Evolutionary conservation across 2,888 invertebrate genomes (phyloP).

Genomic region (Sphaerolaimus hirsutus): DNA sequence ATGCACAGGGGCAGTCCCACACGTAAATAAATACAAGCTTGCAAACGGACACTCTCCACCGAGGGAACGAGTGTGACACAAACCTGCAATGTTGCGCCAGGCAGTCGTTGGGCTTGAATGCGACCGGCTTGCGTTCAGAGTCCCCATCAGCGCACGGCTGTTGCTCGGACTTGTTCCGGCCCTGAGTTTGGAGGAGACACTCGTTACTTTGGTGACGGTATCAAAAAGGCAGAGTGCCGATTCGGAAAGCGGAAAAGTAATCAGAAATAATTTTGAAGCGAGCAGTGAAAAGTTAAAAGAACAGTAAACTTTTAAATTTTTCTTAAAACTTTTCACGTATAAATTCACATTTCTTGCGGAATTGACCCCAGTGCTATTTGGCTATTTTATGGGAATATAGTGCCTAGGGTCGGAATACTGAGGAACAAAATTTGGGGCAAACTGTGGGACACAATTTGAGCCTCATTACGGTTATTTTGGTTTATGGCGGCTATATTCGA

Average conservation of each 20-base stretch:
- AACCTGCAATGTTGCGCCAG: conserved; percentile 5
- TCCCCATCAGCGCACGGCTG: neutral
- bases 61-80: neutral
- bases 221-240: too few relatives aligned
- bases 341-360: too few relatives aligned
- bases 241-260: too few relatives aligned
- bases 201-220: neutral
- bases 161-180: neutral
- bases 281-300: neutral
- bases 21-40: neutral
- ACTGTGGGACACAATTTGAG: too few relatives aligned
- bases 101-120: conserved; percentile 4
- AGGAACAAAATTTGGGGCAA: too few relatives aligned
- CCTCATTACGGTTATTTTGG: too few relatives aligned
- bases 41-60: neutral
- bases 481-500: too few relatives aligned
- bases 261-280: neutral
- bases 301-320: too few relatives aligned
- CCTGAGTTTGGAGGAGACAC: neutral
- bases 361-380: too few relatives aligned
- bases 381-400: too few relatives aligned
- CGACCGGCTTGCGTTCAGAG: neutral
- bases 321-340: too few relatives aligned
- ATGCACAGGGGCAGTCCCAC: neutral
- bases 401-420: too few relatives aligned